These are phyloP conservation scores for Spea bombifrons DNA, from an alignment of 2,113 vertebrate species.

Conservation along the genomic window DNA sequence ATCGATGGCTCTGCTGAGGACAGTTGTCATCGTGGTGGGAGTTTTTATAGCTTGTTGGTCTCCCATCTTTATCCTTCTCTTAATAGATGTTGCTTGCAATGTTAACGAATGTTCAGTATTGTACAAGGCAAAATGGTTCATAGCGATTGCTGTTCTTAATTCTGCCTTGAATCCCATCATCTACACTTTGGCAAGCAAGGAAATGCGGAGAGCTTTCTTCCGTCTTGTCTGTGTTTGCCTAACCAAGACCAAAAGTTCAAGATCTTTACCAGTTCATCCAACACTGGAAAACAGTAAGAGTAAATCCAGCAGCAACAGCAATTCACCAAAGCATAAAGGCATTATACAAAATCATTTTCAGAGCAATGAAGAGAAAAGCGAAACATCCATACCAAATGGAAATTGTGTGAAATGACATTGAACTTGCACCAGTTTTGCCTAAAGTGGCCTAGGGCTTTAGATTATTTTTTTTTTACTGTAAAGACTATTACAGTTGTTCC, in stretches of 20 bases:
- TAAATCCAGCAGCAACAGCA: conserved; percentile 87
- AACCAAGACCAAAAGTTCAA: conserved; percentile 54
- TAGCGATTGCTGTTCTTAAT: conserved; percentile 84
- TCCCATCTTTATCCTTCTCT: conserved; percentile 84
- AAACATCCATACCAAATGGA: conserved; percentile 62
- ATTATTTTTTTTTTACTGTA: not conserved
- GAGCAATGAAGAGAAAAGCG: conserved; percentile 51
- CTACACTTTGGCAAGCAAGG: conserved; percentile 92
- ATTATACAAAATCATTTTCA: conserved; percentile 34
- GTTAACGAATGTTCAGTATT: conserved; percentile 72
- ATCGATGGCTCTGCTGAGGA: conserved; percentile 89
- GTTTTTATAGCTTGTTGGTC: conserved; percentile 95
- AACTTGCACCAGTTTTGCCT: too few relatives aligned
- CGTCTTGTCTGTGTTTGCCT: conserved; percentile 78
- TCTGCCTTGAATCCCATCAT: conserved; percentile 93
- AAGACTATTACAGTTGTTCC: conserved; percentile 17
- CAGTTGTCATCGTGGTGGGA: conserved; percentile 88
- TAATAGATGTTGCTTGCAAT: conserved; percentile 85
- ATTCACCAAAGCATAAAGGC: conserved; percentile 67
- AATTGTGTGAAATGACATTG: conserved; percentile 61
- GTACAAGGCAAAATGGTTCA: conserved; percentile 84
- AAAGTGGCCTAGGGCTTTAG: not conserved
- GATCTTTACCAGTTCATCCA: conserved; percentile 62
- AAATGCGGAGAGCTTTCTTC: conserved; percentile 90
- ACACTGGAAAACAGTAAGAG: conserved; percentile 79